Conservation (phyloP, 2,888 invertebrate species). For the Torymus auratus region DNA sequence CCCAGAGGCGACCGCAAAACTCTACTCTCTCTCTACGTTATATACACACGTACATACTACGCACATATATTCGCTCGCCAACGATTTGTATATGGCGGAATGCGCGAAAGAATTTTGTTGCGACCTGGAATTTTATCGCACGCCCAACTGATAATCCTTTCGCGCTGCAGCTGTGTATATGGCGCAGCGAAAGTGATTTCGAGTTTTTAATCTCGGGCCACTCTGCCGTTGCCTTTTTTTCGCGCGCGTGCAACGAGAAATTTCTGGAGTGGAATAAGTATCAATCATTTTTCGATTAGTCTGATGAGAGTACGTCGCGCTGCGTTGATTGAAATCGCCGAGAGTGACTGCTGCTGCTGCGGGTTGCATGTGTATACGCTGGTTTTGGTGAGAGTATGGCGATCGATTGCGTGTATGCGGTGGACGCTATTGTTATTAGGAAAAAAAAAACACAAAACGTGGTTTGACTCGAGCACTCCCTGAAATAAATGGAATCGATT, state of each 20-base stretch:
- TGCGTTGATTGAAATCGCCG: not conserved
- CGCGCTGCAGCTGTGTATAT: not conserved
- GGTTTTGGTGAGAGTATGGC: no score
- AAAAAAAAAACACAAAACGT: no score
- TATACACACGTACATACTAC: not conserved
- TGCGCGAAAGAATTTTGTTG: constrained; percentile 16
- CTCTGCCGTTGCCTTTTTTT: no score
- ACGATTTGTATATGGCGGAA: constrained; percentile 1
- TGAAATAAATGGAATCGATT: no score
- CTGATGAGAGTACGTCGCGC: not conserved
- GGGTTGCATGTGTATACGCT: no score
- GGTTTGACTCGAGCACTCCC: no score
- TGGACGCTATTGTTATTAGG: no score
- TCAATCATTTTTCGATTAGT: constrained; percentile 22
- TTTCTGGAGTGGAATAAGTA: not conserved
- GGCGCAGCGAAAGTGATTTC: not conserved
- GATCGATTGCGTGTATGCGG: no score
- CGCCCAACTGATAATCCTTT: not conserved
- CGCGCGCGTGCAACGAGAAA: no score
- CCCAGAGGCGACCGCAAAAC: constrained; percentile 12
- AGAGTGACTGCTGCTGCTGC: not conserved
- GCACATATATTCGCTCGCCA: not conserved
- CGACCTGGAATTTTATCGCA: constrained; percentile 44
- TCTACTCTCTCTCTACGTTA: not conserved
- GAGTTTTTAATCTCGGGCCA: constrained; percentile 11